Base-by-base conservation (phyloP, 2,113 vertebrate genomes). In the Theristicus caerulescens region DNA sequence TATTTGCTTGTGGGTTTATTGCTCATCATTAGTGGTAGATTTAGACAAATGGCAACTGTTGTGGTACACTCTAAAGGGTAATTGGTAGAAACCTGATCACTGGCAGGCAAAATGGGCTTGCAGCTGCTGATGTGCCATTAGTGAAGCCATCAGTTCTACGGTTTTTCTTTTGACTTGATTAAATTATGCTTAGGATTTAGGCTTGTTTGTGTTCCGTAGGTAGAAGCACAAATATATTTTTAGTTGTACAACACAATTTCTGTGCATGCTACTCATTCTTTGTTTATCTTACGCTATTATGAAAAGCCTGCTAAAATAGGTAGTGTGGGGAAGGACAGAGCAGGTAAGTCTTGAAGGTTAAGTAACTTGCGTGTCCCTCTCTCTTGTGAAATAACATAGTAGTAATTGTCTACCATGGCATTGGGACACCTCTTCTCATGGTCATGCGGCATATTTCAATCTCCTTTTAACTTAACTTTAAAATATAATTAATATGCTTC, bases 61-160 rank as follows among this genome's bases (percentile, higher is more conserved):
- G 44, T 38, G 73, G 40, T 67, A 22, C 34, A 7, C 52, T 80
- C 47, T 1, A 8, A 67, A 92, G 87, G 86, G 64, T 96, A 96
- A 96, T 97, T 94, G 92, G 86, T 72, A 82, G 81, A 95, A 97
- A 95, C 86, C 95, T 94, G 89, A 96, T 95, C 92, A 91, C 57
- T 54, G 86, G 74, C 64, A 89, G 88, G 81, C 88, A 67, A 34
- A 76, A 87, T 54, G 82, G 85, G 91, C 70, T 64, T 89, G 70
- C 76, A 82, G 88, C 94, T 90, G 95, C 89, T 88, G 65, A 10
- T 93, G 78, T 24, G 34, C 80, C 69, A 82, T 95, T 92, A 87
- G 46, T 18, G 40, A 88, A 81, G n/a, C 72, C 82, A 91, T 94
- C 82, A 40, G 77, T 84, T 62, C 62, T 57, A 16, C 2, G 2